Percentiles rank a stretch among this genome's conserved stretches.
phyloP scores from a whole-genome alignment of 2,888 invertebrate genomes.

The Athalia rosae region DNA sequence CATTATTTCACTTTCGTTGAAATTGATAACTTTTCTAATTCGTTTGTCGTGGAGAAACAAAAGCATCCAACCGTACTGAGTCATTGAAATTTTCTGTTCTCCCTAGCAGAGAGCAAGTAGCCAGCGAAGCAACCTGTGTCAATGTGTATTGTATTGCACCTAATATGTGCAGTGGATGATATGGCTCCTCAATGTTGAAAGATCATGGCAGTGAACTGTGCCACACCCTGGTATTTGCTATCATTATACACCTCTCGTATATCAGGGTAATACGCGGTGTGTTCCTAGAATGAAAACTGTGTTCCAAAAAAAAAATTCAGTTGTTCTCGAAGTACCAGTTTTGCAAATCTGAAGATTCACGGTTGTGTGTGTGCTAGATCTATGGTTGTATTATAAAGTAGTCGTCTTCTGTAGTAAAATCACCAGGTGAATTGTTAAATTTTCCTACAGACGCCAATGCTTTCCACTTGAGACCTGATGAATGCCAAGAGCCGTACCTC shows the following conservation, averaged over 20 bases:
- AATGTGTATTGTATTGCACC: too few relatives aligned
- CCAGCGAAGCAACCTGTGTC: not conserved
- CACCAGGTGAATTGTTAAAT: not conserved
- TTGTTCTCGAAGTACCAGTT: slow-evolving; percentile 5
- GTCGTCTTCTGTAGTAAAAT: not conserved
- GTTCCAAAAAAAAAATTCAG: not conserved
- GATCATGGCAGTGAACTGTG: slow-evolving; percentile 23
- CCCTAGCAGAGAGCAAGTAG: not conserved
- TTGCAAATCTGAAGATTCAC: not conserved
- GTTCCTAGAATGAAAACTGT: not conserved
- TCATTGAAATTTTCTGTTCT: not conserved
- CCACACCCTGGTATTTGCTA: slow-evolving; percentile 18
- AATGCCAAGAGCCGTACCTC: not conserved
- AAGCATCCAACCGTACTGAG: too few relatives aligned
- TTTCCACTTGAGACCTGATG: not conserved
- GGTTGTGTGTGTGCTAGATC: not conserved
- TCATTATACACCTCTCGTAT: slow-evolving; percentile 41
- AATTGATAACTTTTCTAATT: not conserved
- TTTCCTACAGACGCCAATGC: not conserved
- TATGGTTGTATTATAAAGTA: not conserved
- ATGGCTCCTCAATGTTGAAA: slow-evolving; percentile 36
- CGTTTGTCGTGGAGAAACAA: not conserved
- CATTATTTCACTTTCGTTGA: not conserved
- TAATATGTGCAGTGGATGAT: not conserved
- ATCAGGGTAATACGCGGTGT: slow-evolving; percentile 30